Evolutionary conservation across 2,888 invertebrate genomes (phyloP), one percentile per base, ranked within the genome.

Genomic region (Cheilosia variabilis): DNA sequence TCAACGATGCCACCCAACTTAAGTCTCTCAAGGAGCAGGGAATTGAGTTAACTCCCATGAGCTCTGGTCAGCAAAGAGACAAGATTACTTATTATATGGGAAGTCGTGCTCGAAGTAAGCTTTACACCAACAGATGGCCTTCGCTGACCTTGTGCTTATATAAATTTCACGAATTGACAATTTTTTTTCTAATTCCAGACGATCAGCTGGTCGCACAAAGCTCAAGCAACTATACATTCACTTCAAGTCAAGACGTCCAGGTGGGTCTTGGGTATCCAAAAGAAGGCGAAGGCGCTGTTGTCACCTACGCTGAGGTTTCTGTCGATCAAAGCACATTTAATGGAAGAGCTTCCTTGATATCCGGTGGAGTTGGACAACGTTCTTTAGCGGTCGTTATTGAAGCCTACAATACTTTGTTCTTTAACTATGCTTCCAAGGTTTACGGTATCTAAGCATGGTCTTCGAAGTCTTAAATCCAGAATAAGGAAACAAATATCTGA

Each of bases 331-430:
- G 87, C 58, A 87, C 87, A 7, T 73, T 71, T 22, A 6, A 77
- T n/a, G 89, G 89, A 9, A 22, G 66, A 41, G 89, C 87, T 9
- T 88, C 87, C 62, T 82, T 89, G 2, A 22, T 77, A 10, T n/a
- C 79, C 2, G 89, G 89, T 34, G 89, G 89, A 41, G 87, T 89
- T 62, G 88, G 88, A n/a, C 75, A 87, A 15, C 80, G 88, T 2
- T 27, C 6, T 6, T 87, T 89, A 41, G 41, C 22, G 9, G 58
- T 88, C 31, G 57, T 87, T 24, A 68, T 89, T 6, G 88, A 89
- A 68, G 87, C 88, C 9, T 58, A 63, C 22, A 78, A 66, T 13
- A 88, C 88, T 0, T 37, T 63, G 77, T 83, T 52, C 34, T 87
- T 88, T 27, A 77, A 87, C 15, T 88, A 81, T 22, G 13, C 17